Evolutionary conservation across 2,797 vertebrate genomes (phyloP), one percentile per base, ranked within the genome.

Genomic region (Lithobates sylvaticus): DNA sequence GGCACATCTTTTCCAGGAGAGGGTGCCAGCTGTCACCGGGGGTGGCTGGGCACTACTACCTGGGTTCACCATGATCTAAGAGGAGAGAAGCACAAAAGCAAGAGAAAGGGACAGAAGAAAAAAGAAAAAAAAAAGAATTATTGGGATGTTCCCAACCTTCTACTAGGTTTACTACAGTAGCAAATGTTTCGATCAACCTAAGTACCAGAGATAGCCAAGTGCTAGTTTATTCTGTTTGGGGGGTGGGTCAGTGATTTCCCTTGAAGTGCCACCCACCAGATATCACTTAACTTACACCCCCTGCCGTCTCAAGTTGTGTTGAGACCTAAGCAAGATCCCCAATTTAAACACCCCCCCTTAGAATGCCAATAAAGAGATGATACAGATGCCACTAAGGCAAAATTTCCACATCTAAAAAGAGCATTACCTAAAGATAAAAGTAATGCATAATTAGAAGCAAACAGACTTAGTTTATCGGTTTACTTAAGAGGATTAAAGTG

Each of bases 1-100:
- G 15, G 98, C 98, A 65, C 98, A 97, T 86, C 97, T 95, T 92
- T 99, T 99, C 98, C 98, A 98, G 87, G 98, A 97, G 91, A 98
- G 96, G 90, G 97, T 97, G 76, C 97, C 97, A 65, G 97, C 95
- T 89, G 97, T 96, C 89, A 97, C 97, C 34, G 97, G 95, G 89
- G 97, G 97, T 76, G 97, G 96, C 95, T 98, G 98, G 84, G 95
- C 95, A 93, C 95, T 98, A 94, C 97, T 97, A 94, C 97, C 97
- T 61, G 98, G 97, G 91, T 99, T 99, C 95, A 99, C 97, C 98
- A 99, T 99, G 88, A 95, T 97, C 94, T 96, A 90, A 84, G 29
- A 84, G 79, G n/a, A 73, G 0, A 54, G 50, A 54, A 54, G 50
- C 50, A 18, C 50, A 54, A 54, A 29, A 54, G 16, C 4, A 5